A percentile compares a stretch with the other conserved stretches of the same genome.
phyloP scores from a whole-genome alignment of 2,797 vertebrate genomes.

The Myotis planiceps region DNA sequence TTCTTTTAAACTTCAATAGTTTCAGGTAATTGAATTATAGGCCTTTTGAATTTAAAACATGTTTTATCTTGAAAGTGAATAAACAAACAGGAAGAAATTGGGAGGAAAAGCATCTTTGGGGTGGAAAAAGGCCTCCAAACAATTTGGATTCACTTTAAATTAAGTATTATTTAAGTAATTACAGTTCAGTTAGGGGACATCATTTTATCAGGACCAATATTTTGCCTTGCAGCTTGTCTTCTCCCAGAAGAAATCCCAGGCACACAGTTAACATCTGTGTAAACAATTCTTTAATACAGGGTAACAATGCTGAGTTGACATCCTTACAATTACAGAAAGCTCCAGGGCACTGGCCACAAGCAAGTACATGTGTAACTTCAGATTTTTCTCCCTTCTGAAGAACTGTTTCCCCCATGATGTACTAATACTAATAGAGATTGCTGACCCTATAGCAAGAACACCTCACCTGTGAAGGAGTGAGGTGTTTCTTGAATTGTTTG shows the following conservation, averaged over 20 bases:
- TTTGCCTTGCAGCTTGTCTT: background rate
- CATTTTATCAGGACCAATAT: background rate
- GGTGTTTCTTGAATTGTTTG: conserved; percentile 32
- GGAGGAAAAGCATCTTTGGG: background rate
- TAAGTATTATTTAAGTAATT: conserved; percentile 26
- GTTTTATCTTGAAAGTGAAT: background rate
- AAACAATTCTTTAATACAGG: conserved; percentile 10
- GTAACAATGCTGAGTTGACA: background rate
- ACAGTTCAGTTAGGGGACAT: background rate
- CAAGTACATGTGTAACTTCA: background rate
- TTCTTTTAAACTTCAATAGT: background rate
- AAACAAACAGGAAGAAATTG: background rate
- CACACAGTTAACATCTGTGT: background rate
- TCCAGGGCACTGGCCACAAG: background rate
- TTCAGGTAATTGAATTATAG: background rate
- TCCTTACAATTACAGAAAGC: background rate
- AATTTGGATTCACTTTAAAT: conserved; percentile 1
- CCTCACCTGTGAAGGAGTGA: conserved; percentile 30
- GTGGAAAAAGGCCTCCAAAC: background rate
- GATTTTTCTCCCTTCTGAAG: background rate
- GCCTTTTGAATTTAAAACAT: background rate
- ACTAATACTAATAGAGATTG: conserved; percentile 3
- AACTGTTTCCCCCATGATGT: background rate
- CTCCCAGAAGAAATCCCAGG: background rate
- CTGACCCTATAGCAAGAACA: conserved; percentile 35